Conservation (phyloP, 2,113 vertebrate genomes). For the Morone chrysops region DNA sequence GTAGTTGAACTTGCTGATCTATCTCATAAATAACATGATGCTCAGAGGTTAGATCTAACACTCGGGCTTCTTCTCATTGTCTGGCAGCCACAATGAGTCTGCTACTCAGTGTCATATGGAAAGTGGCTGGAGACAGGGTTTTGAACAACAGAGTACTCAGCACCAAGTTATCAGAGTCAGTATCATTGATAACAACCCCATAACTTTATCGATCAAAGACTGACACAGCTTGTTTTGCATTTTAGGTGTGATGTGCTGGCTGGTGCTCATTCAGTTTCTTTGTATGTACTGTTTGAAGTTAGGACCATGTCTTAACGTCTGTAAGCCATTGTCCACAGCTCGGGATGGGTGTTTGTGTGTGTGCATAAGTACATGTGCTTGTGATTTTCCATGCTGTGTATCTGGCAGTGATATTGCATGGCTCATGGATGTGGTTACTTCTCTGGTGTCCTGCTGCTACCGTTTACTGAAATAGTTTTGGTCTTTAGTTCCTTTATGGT, state of each 20-base stretch:
- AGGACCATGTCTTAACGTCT: conserved; percentile 47
- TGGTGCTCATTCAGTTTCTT: conserved; percentile 24
- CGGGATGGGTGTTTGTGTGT: conserved; percentile 31
- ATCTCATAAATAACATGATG: conserved; percentile 53
- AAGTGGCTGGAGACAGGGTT: not conserved
- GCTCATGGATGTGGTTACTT: conserved; percentile 75
- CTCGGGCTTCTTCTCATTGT: not conserved
- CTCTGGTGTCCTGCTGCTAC: conserved; percentile 69
- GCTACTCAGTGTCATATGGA: not conserved
- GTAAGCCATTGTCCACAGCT: conserved; percentile 70
- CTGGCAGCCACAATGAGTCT: not conserved
- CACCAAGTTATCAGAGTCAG: not conserved
- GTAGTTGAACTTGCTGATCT: conserved; percentile 46
- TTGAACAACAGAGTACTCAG: not conserved
- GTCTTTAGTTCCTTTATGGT: conserved; percentile 38
- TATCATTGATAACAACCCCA: not conserved
- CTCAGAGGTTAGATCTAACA: conserved; percentile 6
- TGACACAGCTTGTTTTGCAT: not conserved
- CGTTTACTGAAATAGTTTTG: conserved; percentile 55
- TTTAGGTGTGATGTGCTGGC: not conserved
- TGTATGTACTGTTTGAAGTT: conserved; percentile 39
- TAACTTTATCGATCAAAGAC: not conserved
- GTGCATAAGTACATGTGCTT: conserved; percentile 60
- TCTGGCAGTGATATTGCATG: conserved; percentile 70
- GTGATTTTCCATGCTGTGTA: conserved; percentile 69